Percentiles rank a stretch among this genome's conserved stretches.
These are phyloP conservation scores for Drosophila kohkoa DNA, from an alignment of 1,140 invertebrate species.

Conservation along the genomic window DNA sequence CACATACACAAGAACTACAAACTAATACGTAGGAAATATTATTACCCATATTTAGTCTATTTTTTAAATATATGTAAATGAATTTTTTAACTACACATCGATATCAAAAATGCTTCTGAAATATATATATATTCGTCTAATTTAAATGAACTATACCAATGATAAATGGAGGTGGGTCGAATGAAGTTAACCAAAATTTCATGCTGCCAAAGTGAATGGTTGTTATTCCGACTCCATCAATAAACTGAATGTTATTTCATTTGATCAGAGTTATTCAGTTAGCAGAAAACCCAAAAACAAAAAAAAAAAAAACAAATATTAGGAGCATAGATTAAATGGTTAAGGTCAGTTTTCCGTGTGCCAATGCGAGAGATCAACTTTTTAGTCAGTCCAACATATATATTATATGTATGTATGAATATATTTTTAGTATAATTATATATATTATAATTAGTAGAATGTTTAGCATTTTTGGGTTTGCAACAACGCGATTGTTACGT, in stretches of 20 bases:
- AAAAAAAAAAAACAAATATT: neutral
- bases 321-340: constrained; percentile 14
- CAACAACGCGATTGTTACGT: constrained; percentile 8
- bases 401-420: constrained; percentile 4
- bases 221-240: neutral
- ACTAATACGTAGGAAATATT: neutral
- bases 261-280: neutral
- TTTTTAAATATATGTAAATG: neutral
- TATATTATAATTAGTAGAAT: neutral
- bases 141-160: neutral
- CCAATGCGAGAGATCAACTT: constrained; percentile 1
- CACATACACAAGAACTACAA: constrained; percentile 1
- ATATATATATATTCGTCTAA: neutral
- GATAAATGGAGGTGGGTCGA: neutral
- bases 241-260: constrained; percentile 2
- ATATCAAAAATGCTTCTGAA: neutral
- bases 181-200: constrained; percentile 7
- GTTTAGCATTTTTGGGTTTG: constrained; percentile 11
- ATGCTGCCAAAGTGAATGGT: constrained; percentile 11
- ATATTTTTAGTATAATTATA: constrained; percentile 34
- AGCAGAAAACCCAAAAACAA: neutral
- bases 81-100: neutral
- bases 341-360: constrained; percentile 9
- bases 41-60: neutral
- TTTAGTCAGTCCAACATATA: constrained; percentile 9